Evolutionary conservation across 2,888 invertebrate species (phyloP).

Genomic region (Drosophila nr. perissopoda): DNA sequence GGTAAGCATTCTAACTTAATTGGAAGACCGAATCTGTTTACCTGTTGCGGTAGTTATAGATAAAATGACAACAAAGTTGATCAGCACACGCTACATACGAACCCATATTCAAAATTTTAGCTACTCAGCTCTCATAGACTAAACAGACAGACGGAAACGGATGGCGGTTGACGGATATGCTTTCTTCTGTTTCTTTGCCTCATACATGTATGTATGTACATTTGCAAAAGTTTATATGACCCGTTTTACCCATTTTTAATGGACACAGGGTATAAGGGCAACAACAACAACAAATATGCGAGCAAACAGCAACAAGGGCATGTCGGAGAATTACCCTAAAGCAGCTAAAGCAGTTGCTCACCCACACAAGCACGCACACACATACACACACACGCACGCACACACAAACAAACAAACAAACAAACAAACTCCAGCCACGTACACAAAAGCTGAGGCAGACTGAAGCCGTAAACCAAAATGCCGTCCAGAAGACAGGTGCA

Average conservation of each 20-base stretch:
- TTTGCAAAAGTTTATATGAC: neutral
- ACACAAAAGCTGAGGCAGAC: conserved; percentile 53
- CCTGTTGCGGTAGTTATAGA: neutral
- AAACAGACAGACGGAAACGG: neutral
- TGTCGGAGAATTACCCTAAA: conserved; percentile 57
- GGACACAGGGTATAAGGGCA: conserved; percentile 22
- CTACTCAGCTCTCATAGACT: neutral
- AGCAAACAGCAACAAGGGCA: conserved; percentile 54
- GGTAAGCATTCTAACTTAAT: neutral
- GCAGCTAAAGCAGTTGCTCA: conserved; percentile 20
- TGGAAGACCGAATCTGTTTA: neutral
- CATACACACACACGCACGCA: conserved; percentile 31
- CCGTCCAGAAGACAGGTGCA: conserved; percentile 74
- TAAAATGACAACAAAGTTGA: neutral
- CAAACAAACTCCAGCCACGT: conserved; percentile 32
- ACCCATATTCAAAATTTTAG: neutral
- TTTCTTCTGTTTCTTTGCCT: neutral
- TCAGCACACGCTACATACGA: neutral
- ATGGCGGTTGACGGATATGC: neutral
- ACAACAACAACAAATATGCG: conserved; percentile 26
- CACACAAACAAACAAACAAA: conserved; percentile 22
- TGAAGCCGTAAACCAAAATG: conserved; percentile 67
- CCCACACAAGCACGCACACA: conserved; percentile 11
- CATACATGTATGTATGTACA: neutral
- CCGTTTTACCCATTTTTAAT: neutral